These are phyloP conservation scores for Scomber colias DNA, from an alignment of 2,113 vertebrate genomes.

Conservation along the genomic window DNA sequence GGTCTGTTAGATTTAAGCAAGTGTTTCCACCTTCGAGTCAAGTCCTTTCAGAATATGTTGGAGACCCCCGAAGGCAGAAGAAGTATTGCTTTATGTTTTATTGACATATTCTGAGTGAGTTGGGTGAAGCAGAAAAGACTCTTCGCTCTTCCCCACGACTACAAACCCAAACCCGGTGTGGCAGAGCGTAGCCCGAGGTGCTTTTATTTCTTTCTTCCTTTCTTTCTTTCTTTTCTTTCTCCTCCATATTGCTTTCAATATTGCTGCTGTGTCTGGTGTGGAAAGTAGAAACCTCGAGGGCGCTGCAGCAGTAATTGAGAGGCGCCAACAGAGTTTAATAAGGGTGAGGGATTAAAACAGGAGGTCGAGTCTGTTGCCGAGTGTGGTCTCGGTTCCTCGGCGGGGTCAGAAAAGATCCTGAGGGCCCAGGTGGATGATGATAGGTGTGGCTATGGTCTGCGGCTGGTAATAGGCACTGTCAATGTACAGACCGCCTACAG, in stretches of 20 bases:
- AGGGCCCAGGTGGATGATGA: constrained; percentile 80
- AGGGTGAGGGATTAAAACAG: constrained; percentile 25
- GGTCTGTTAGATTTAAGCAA: constrained; percentile 16
- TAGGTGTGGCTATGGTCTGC: constrained; percentile 75
- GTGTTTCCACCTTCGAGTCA: not conserved
- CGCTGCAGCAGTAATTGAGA: constrained; percentile 14
- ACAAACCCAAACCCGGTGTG: constrained; percentile 10
- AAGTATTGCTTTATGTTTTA: constrained; percentile 67
- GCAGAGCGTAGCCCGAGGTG: constrained; percentile 1
- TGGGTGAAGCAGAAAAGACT: constrained; percentile 1
- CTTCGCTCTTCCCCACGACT: not conserved
- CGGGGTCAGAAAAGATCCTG: constrained; percentile 78
- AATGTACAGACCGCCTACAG: constrained; percentile 76
- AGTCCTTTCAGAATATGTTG: constrained; percentile 5
- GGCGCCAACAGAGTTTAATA: constrained; percentile 40
- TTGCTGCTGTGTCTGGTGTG: constrained; percentile 26
- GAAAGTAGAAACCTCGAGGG: not conserved
- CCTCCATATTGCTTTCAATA: constrained; percentile 67
- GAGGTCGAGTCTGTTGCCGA: constrained; percentile 12
- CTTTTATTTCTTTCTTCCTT: too few relatives aligned
- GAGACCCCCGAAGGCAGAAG: constrained; percentile 42
- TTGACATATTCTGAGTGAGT: constrained; percentile 38
- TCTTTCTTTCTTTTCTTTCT: not conserved
- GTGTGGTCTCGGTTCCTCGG: not conserved
- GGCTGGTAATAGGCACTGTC: constrained; percentile 79